phyloP scores from a whole-genome alignment of 2,113 vertebrate species.

The Toxotes chatareus region DNA sequence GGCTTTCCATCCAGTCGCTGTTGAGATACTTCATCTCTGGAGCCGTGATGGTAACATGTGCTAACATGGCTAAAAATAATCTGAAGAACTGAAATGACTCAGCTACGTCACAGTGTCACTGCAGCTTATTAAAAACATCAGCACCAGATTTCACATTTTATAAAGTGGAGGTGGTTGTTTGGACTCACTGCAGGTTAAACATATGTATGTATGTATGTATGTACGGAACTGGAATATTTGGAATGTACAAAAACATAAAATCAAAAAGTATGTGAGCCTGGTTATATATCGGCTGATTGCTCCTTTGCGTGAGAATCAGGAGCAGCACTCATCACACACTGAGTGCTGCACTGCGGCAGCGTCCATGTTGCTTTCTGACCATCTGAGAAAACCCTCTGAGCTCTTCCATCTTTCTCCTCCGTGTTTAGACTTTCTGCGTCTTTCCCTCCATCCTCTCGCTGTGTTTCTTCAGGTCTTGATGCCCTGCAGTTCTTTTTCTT shows the following conservation, averaged over 20 bases:
- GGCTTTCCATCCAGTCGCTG: too few species aligned
- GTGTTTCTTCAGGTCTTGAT: constrained; percentile 35
- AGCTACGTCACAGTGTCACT: background rate
- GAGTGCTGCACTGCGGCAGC: background rate
- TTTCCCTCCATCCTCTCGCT: rapidly evolving
- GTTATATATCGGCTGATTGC: too few species aligned
- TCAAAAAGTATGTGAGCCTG: background rate
- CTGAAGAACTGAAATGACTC: background rate
- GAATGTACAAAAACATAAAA: background rate
- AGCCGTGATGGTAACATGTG: background rate
- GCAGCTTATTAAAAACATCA: too few species aligned
- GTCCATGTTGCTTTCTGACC: background rate
- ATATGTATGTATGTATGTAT: too few species aligned
- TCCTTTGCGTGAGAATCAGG: background rate
- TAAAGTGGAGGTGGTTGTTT: too few species aligned
- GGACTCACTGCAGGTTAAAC: too few species aligned
- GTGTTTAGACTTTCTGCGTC: too few species aligned
- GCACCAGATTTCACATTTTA: too few species aligned
- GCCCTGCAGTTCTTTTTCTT: background rate
- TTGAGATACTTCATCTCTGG: too few species aligned
- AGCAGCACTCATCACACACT: background rate
- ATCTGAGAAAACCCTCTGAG: background rate
- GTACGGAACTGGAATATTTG: too few species aligned
- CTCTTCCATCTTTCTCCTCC: background rate
- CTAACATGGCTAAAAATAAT: background rate